Conservation (phyloP, 1,140 invertebrate genomes). For the Magallana gigas region DNA sequence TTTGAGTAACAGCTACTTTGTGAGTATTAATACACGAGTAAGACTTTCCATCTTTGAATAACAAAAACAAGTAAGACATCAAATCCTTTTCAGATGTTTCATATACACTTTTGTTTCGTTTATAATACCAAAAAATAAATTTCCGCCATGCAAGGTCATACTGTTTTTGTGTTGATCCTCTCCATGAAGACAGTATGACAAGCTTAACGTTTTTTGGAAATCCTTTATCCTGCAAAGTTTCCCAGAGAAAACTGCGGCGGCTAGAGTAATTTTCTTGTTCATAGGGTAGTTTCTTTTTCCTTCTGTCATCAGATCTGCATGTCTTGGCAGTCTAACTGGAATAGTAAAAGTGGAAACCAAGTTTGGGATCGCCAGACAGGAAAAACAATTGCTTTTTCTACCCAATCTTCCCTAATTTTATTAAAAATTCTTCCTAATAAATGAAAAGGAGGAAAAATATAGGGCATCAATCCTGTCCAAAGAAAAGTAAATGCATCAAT, state of each 20-base stretch:
- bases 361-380: slow-evolving; percentile 26
- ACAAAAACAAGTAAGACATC: slow-evolving; percentile 36
- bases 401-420: background rate
- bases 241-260: slow-evolving; percentile 23
- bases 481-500: slow-evolving; percentile 11
- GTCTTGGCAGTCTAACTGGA: slow-evolving; percentile 16
- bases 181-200: slow-evolving; percentile 43
- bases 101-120: slow-evolving; percentile 23
- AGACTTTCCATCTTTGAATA: slow-evolving; percentile 20
- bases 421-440: too few species aligned
- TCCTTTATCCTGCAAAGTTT: slow-evolving; percentile 22
- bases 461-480: background rate
- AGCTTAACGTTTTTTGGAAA: slow-evolving; percentile 25
- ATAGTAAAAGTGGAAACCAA: slow-evolving; percentile 5
- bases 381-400: background rate
- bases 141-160: slow-evolving; percentile 47
- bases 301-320: background rate
- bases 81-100: slow-evolving; percentile 37
- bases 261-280: background rate
- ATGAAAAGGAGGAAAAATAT: slow-evolving; percentile 37
- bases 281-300: background rate
- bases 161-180: slow-evolving; percentile 43
- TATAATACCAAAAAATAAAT: slow-evolving; percentile 44
- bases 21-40: slow-evolving; percentile 49
- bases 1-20: slow-evolving; percentile 26